phyloP scores from a whole-genome alignment of 2,113 vertebrate genomes.

The Oxyruncus cristatus region DNA sequence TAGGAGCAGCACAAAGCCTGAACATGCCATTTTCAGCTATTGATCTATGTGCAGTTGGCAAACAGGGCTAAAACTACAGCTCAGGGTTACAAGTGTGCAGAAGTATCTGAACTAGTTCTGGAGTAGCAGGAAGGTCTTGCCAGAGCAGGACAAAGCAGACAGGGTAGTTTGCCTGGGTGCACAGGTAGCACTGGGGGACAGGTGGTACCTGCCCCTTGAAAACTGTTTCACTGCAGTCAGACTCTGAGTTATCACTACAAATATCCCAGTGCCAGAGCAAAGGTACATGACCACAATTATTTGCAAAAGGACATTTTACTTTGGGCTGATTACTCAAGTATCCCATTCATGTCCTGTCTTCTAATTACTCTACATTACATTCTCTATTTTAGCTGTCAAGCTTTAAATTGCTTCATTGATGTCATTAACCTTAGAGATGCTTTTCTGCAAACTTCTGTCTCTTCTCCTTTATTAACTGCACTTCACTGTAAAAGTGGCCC shows the following conservation, averaged over 20 bases:
- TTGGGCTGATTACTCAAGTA: background rate
- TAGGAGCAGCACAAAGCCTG: background rate
- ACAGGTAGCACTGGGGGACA: background rate
- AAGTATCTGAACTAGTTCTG: background rate
- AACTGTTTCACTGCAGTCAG: background rate
- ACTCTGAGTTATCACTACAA: background rate
- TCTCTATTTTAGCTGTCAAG: background rate
- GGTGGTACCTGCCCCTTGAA: background rate
- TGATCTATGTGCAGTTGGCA: background rate
- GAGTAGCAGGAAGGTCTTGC: background rate
- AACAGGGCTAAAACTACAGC: background rate
- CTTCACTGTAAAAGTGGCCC: background rate
- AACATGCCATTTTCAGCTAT: background rate
- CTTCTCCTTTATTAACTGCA: background rate
- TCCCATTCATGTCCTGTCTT: background rate
- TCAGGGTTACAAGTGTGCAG: background rate
- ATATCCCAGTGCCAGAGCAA: background rate
- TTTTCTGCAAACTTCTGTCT: background rate
- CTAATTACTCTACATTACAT: background rate
- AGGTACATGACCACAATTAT: background rate
- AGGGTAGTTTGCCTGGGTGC: background rate
- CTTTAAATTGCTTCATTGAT: background rate
- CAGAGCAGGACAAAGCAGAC: background rate
- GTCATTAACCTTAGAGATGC: background rate
- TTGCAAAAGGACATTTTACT: background rate